Conservation (phyloP, 2,797 vertebrate genomes). For the Bryconaethiops microstoma region DNA sequence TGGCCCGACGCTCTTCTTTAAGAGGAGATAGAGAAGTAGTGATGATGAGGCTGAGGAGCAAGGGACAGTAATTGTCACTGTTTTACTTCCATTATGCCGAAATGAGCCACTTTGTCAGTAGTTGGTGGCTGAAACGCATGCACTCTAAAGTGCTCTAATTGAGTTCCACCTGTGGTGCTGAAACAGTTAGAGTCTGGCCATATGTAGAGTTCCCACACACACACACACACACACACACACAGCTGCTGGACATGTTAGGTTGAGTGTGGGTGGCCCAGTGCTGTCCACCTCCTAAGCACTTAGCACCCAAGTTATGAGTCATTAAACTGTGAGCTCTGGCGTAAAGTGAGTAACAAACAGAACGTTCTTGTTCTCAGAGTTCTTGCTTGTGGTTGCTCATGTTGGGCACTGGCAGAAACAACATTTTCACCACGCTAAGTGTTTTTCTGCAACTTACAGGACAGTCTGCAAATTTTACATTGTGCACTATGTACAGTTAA, state of each 20-base stretch:
- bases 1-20: background rate
- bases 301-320: constrained; percentile 12
- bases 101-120: constrained; percentile 44
- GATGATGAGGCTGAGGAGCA: constrained; percentile 20
- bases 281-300: constrained; percentile 1
- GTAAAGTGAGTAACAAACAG: constrained; percentile 1
- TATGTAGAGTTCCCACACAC: background rate
- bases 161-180: constrained; percentile 32
- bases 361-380: background rate
- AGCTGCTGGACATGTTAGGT: constrained; percentile 2
- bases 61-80: constrained; percentile 36
- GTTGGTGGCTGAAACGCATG: constrained; percentile 40
- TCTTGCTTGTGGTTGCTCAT: background rate
- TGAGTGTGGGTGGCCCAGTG: constrained; percentile 20
- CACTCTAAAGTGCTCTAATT: constrained; percentile 41
- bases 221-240: constrained; percentile 1
- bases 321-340: background rate
- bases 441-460: too few relatives aligned
- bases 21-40: constrained; percentile 4
- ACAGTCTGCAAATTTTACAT: too few relatives aligned
- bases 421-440: background rate
- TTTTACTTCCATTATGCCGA: constrained; percentile 22
- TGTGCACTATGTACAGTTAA: background rate
- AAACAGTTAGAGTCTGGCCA: background rate
- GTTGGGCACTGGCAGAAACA: background rate